Conservation (phyloP, 2,113 vertebrate genomes). For the Notechis scutatus region DNA sequence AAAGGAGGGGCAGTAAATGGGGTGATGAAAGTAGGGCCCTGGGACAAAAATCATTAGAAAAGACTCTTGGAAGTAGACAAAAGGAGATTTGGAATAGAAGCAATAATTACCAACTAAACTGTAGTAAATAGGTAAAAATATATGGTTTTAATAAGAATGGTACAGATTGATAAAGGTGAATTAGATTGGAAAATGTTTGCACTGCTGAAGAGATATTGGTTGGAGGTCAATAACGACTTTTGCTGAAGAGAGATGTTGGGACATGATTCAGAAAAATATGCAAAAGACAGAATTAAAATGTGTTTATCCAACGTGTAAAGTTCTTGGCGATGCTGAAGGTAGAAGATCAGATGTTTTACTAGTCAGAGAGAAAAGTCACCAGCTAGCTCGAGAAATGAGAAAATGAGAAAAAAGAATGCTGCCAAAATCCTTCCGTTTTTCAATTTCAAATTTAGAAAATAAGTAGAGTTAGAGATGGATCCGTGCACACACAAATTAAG, state of each 20-base stretch:
- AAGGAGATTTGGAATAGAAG: background rate
- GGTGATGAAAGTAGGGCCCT: background rate
- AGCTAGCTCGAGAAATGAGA: background rate
- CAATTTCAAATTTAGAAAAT: background rate
- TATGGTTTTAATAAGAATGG: background rate
- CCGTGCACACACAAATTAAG: background rate
- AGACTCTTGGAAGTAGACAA: background rate
- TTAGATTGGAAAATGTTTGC: background rate
- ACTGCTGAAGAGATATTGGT: background rate
- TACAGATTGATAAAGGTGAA: background rate
- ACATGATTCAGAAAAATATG: background rate
- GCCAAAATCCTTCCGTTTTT: background rate
- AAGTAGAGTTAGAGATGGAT: background rate
- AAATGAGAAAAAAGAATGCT: background rate
- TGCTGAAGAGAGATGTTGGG: background rate
- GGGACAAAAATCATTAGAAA: background rate
- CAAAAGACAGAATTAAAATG: background rate
- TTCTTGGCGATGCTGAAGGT: background rate
- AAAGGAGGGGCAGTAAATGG: background rate
- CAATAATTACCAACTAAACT: background rate
- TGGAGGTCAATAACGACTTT: background rate
- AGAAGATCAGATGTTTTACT: background rate
- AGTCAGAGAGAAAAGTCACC: background rate
- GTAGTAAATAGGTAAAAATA: background rate
- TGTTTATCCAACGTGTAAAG: background rate